phyloP scores from a whole-genome alignment of 2,113 vertebrate genomes.

The Onychostoma macrolepis region DNA sequence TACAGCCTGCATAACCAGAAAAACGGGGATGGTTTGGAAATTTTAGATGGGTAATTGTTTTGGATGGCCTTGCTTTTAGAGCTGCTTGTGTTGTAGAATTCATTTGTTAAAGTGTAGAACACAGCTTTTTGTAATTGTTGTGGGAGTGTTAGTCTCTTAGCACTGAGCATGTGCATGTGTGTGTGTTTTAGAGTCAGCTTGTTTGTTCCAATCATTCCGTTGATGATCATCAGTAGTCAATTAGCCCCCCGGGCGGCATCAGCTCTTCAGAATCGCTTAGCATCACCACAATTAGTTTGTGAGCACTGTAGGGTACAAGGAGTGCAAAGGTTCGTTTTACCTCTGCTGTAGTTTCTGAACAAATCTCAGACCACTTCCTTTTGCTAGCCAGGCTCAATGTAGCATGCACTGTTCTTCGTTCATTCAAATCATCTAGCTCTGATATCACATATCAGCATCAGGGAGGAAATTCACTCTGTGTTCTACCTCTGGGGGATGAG shows the following conservation, averaged over 20 bases:
- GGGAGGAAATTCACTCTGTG: not conserved
- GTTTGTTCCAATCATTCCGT: slow-evolving; percentile 29
- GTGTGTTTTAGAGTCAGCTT: slow-evolving; percentile 37
- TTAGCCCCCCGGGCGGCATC: slow-evolving; percentile 61
- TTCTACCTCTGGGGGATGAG: not conserved
- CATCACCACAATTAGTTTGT: slow-evolving; percentile 20
- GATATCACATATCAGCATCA: not conserved
- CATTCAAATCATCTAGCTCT: slow-evolving; percentile 17
- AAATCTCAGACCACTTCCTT: slow-evolving; percentile 11
- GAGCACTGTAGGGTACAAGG: slow-evolving; percentile 22
- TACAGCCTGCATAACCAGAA: slow-evolving; percentile 23
- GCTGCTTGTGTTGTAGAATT: slow-evolving; percentile 14
- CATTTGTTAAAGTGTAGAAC: not conserved
- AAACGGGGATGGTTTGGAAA: slow-evolving; percentile 20
- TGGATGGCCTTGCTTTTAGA: slow-evolving; percentile 20
- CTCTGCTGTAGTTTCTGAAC: not conserved
- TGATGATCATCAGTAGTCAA: slow-evolving; percentile 60
- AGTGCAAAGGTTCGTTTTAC: not conserved
- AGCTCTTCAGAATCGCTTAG: slow-evolving; percentile 60
- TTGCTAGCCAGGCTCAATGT: not conserved
- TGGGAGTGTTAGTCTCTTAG: slow-evolving; percentile 25
- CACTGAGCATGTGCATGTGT: slow-evolving; percentile 23
- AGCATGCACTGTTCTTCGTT: slow-evolving; percentile 16
- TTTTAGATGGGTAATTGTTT: not conserved
- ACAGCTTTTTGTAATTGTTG: slow-evolving; percentile 20